Percentiles rank a stretch among this genome's conserved stretches.
These are phyloP conservation scores for Ericerus pela DNA, from an alignment of 1,140 invertebrate species.

Conservation along the genomic window DNA sequence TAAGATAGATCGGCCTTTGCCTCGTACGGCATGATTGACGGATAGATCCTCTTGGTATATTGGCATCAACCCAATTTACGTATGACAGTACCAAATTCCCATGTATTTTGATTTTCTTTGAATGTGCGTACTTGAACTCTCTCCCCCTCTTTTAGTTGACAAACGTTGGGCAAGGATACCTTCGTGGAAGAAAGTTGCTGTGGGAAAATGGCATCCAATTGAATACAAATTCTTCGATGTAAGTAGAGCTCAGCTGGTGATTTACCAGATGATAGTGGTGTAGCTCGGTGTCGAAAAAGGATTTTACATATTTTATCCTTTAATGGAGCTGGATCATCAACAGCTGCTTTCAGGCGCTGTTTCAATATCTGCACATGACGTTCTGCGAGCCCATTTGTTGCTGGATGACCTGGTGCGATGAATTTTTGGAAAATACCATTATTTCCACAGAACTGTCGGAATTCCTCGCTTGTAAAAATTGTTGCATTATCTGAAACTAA, in stretches of 20 bases:
- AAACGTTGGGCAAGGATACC: too few species aligned
- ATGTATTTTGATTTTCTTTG: too few species aligned
- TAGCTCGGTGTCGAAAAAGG: constrained; percentile 14
- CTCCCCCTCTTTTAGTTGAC: too few species aligned
- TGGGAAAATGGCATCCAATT: constrained; percentile 36
- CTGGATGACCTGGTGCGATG: constrained; percentile 23
- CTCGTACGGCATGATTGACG: too few species aligned
- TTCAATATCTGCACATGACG: constrained; percentile 29
- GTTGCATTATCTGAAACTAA: constrained; percentile 20
- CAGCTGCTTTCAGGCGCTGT: not conserved
- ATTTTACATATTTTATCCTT: constrained; percentile 8
- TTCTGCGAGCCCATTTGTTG: constrained; percentile 27
- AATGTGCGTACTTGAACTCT: too few species aligned
- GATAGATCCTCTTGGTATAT: too few species aligned
- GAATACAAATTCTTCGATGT: constrained; percentile 30
- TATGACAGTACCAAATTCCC: too few species aligned
- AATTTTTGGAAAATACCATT: constrained; percentile 25
- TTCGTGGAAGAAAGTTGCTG: too few species aligned
- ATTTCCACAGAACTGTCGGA: constrained; percentile 19
- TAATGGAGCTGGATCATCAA: not conserved
- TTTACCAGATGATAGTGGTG: constrained; percentile 10
- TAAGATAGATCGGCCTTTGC: too few species aligned
- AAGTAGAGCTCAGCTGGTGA: constrained; percentile 27
- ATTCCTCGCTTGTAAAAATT: constrained; percentile 25
- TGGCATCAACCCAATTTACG: too few species aligned